Percentiles rank a stretch among this genome's conserved stretches.
Evolutionary conservation across 2,113 vertebrate species (phyloP).

Genomic region (Tupaia tana): DNA sequence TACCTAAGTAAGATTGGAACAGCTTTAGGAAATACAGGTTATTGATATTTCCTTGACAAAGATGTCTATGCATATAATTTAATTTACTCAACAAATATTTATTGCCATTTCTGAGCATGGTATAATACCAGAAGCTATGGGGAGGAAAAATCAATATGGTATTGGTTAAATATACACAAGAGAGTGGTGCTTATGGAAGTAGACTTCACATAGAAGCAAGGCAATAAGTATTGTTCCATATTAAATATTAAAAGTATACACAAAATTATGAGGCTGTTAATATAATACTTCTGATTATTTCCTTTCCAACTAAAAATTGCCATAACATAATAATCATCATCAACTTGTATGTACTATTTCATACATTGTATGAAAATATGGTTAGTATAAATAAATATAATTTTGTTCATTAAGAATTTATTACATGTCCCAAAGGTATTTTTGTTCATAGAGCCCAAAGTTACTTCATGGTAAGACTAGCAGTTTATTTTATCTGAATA

Average conservation of each 20-base stretch:
- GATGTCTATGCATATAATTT: neutral
- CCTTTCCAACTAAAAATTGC: neutral
- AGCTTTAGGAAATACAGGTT: neutral
- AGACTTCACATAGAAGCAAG: neutral
- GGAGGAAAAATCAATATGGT: neutral
- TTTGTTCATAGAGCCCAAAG: neutral
- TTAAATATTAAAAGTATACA: constrained; percentile 21
- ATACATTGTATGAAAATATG: neutral
- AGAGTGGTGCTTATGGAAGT: neutral
- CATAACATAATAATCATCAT: constrained; percentile 22
- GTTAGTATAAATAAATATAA: neutral
- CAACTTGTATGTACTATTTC: neutral
- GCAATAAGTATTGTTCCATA: neutral
- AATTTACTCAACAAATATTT: constrained; percentile 14
- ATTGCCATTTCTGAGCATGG: constrained; percentile 8
- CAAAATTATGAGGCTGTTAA: constrained; percentile 31
- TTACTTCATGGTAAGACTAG: neutral
- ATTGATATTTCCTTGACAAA: constrained; percentile 38
- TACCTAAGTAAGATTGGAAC: neutral
- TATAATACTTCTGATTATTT: constrained; percentile 1
- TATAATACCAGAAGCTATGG: neutral
- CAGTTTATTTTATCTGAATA: constrained; percentile 10
- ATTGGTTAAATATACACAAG: neutral
- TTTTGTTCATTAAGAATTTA: neutral
- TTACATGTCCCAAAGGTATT: neutral